Conservation (phyloP, 2,888 invertebrate genomes). For the Octodonta nipae region DNA sequence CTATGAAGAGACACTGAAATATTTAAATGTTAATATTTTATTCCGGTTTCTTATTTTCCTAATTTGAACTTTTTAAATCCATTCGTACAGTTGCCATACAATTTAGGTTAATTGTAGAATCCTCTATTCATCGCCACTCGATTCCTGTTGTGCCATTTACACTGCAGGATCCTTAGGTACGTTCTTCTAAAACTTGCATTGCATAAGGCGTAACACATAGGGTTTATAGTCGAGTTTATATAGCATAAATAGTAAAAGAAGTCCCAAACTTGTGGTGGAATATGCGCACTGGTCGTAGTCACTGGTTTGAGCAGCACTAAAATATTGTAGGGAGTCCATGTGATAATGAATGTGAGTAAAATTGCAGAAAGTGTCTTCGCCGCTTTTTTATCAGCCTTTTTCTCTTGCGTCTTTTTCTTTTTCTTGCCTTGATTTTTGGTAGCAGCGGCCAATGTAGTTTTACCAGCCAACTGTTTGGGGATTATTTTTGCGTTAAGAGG, state of each 20-base stretch:
- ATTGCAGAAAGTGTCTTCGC: slow-evolving; percentile 97
- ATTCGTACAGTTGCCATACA: too few species aligned
- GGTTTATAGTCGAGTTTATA: slow-evolving; percentile 97
- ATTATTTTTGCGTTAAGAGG: slow-evolving; percentile 77
- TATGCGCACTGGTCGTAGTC: slow-evolving; percentile 69
- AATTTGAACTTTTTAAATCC: too few species aligned
- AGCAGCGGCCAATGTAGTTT: slow-evolving; percentile 30
- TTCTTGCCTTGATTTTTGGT: slow-evolving; percentile 53
- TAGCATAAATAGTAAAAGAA: slow-evolving; percentile 98
- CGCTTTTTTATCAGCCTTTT: slow-evolving; percentile 82
- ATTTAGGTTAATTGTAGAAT: slow-evolving; percentile 60
- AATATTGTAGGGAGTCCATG: slow-evolving; percentile 98
- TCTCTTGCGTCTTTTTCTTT: slow-evolving; percentile 87
- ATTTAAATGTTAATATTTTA: too few species aligned
- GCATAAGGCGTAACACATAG: slow-evolving; percentile 95
- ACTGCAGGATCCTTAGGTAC: slow-evolving; percentile 85
- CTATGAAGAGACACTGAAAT: too few species aligned
- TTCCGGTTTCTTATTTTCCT: too few species aligned
- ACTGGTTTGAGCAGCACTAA: slow-evolving; percentile 79
- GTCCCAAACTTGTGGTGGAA: slow-evolving; percentile 76
- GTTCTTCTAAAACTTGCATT: slow-evolving; percentile 95
- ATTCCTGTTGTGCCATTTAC: slow-evolving; percentile 87
- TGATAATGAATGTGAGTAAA: slow-evolving; percentile 90
- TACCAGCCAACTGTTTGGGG: slow-evolving; percentile 55
- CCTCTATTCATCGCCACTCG: slow-evolving; percentile 74